These are phyloP conservation scores for Kryptolebias marmoratus DNA, from an alignment of 2,113 vertebrate species.

Conservation along the genomic window DNA sequence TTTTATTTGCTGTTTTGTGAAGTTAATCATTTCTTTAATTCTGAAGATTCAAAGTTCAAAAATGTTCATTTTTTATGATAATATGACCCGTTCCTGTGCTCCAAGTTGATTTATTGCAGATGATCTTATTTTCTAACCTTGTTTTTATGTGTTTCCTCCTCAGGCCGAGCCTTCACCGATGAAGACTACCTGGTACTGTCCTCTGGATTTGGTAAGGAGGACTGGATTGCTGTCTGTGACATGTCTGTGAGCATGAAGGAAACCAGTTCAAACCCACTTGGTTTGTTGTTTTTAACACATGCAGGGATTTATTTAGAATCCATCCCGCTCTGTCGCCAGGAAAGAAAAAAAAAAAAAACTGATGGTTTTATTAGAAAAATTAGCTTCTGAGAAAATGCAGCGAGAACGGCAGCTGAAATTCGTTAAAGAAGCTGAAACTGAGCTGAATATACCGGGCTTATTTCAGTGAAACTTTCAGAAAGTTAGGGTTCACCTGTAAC, in stretches of 20 bases:
- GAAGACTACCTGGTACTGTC: conserved; percentile 87
- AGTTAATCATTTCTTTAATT: too few relatives aligned
- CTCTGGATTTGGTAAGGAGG: conserved; percentile 78
- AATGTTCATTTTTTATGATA: neutral
- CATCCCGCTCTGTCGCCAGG: too few relatives aligned
- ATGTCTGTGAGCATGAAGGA: conserved; percentile 19
- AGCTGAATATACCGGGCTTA: too few relatives aligned
- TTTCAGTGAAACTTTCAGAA: too few relatives aligned
- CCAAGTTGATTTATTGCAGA: neutral
- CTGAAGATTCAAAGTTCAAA: too few relatives aligned
- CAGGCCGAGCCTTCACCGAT: conserved; percentile 78
- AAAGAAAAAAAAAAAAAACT: too few relatives aligned
- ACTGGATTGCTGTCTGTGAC: neutral
- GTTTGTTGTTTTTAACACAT: neutral
- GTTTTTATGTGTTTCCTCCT: conserved; percentile 7
- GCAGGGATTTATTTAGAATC: neutral
- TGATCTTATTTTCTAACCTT: rapidly evolving
- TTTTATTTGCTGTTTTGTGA: too few relatives aligned
- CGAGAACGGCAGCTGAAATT: too few relatives aligned
- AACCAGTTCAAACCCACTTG: conserved; percentile 18
- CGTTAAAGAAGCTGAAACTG: too few relatives aligned
- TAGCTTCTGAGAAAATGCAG: too few relatives aligned
- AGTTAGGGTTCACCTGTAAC: too few relatives aligned
- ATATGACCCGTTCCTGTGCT: neutral
- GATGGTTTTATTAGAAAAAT: too few relatives aligned